Evolutionary conservation across 1,140 invertebrate genomes (phyloP).

Genomic region (Triops cancriformis): DNA sequence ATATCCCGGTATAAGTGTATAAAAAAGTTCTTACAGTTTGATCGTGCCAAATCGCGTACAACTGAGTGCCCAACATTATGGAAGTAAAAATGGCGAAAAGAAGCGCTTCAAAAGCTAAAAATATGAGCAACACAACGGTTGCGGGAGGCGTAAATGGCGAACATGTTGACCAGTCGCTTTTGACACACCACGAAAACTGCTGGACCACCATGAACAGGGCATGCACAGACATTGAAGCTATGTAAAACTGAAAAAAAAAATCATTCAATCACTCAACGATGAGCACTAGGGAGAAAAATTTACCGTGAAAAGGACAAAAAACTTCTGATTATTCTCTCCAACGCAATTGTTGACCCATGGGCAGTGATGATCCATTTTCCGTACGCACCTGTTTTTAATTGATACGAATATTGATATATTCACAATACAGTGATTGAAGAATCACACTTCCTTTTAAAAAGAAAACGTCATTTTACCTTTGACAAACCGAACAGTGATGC

Average conservation of each 20-base stretch:
- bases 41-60: conserved; percentile 98
- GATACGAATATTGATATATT: conserved; percentile 32
- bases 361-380: conserved; percentile 99
- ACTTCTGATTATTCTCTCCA: conserved; percentile 99
- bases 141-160: conserved; percentile 86
- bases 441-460: conserved; percentile 26
- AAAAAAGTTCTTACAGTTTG: conserved; percentile 67
- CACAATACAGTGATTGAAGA: too few relatives aligned
- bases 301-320: conserved; percentile 97
- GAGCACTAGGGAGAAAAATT: conserved; percentile 40
- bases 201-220: conserved; percentile 82
- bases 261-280: conserved; percentile 27
- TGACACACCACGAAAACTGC: conserved; percentile 89
- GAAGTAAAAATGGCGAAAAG: conserved; percentile 97
- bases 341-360: conserved; percentile 99
- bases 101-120: conserved; percentile 91
- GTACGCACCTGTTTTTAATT: conserved; percentile 60
- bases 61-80: conserved; percentile 93
- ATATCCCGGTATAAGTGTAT: too few relatives aligned
- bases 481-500: conserved; percentile 96
- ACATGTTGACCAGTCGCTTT: conserved; percentile 91
- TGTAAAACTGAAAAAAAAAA: conserved; percentile 72
- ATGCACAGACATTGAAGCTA: conserved; percentile 90
- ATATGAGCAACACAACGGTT: conserved; percentile 88
- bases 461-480: conserved; percentile 47